Base-by-base conservation (phyloP, 2,888 invertebrate species). In the Pammene fasciana region DNA sequence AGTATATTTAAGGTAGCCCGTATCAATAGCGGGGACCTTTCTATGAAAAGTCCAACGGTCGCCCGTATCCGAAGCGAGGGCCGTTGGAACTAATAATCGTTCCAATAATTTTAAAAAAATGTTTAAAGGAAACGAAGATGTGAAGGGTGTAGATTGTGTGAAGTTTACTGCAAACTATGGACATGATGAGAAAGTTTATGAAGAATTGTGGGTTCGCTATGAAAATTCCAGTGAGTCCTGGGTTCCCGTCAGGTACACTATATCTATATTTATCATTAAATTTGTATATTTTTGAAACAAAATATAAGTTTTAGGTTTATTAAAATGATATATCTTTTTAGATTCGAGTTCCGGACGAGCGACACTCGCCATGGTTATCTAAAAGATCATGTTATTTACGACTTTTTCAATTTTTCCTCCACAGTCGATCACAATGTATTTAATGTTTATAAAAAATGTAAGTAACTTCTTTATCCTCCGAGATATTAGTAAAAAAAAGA, bases 221-320 rank as follows among this genome's bases (percentile, higher is more conserved):
- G 75, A 80, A n/a, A 34, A 72, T 1, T 67, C 70, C 0, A 67
- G 62, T 1, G 14, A 70, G 6, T 68, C 67, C 0, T 88, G 85
- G 85, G 68, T 79, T 16, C 89, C 89, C 18, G 74, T 86, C 13
- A 86, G 83, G 89, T 89, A 79, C 38, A 38, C 7, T 3, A 38
- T n/a, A n/a, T n/a, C n/a, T 38, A 6, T 9, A 9, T 7, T 38
- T 38, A 38, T 38, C 6, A 5, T 38, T 38, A 7, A 9, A 38
- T 7, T 0, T n/a, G n/a, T n/a, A n/a, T n/a, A n/a, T n/a, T n/a
- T n/a, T n/a, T n/a, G n/a, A n/a, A n/a, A n/a, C n/a, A n/a, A n/a
- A n/a, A n/a, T 26, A 26, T 38, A 7, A 9, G 7, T 38, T 38
- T 38, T 38, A 7, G 2, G 38, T 38, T 38, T 38, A 9, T 38